Percentiles rank a stretch among this genome's conserved stretches.
phyloP scores from a whole-genome alignment of 1,140 invertebrate genomes.

The Ostrea edulis region DNA sequence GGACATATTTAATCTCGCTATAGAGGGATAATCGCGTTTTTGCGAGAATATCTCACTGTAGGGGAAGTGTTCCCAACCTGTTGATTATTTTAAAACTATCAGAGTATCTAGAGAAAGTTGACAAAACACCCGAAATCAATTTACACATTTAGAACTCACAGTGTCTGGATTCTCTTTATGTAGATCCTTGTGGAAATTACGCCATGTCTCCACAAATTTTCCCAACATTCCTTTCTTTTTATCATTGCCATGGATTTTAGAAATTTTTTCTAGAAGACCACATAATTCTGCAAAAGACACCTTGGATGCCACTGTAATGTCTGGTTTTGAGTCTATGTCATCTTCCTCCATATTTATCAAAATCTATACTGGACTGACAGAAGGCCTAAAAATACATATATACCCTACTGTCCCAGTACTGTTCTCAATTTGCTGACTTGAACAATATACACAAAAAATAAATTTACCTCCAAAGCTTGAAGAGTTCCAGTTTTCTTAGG shows the following conservation, averaged over 20 bases:
- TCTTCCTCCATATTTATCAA: constrained; percentile 34
- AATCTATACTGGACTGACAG: too few species aligned
- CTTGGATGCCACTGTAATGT: constrained; percentile 71
- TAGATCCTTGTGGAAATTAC: constrained; percentile 76
- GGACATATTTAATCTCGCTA: too few species aligned
- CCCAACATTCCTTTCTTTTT: constrained; percentile 80
- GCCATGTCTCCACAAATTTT: constrained; percentile 82
- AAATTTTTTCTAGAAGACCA: constrained; percentile 81
- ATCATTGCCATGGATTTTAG: constrained; percentile 78
- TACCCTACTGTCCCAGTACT: too few species aligned
- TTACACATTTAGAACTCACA: constrained; percentile 59
- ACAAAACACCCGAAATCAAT: background rate
- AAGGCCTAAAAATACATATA: too few species aligned
- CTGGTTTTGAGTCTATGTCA: constrained; percentile 26
- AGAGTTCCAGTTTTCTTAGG: too few species aligned
- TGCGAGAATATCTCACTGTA: too few species aligned
- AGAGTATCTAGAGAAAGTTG: background rate
- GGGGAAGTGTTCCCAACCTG: too few species aligned
- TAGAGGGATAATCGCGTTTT: too few species aligned
- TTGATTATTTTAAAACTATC: background rate
- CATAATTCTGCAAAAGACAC: constrained; percentile 75
- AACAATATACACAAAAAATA: too few species aligned
- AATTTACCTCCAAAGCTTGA: too few species aligned
- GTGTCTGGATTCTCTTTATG: constrained; percentile 72
- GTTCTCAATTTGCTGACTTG: too few species aligned